Evolutionary conservation across 2,797 vertebrate genomes (phyloP), one percentile per base, ranked within the genome.

Genomic region (Coranthus polyacanthus): DNA sequence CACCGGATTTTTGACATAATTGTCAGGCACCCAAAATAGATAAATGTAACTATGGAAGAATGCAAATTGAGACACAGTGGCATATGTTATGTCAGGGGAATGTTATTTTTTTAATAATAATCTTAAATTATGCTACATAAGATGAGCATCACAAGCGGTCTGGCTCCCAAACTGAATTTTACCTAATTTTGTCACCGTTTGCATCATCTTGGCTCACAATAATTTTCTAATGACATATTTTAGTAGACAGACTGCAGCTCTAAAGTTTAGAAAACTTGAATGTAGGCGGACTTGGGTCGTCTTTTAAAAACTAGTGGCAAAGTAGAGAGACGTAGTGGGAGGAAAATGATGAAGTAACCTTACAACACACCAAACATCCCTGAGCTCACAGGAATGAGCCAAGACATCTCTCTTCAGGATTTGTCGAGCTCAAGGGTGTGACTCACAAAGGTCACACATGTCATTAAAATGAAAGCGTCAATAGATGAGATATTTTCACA

Each of bases 401-500:
- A 17, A 64, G 37, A 70, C 51, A 57, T 75, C 41, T 67, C 47
- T 71, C 42, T 54, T 53, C 58, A 45, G 57, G 77, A 68, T 85
- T 80, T 84, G 78, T 83, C 77, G 79, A 59, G 72, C 81, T 81
- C 75, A 82, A 83, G 86, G 85, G 81, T 84, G 81, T 39, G 59
- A 79, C 87, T 87, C 12, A 3, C 73, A 87, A 91, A 92, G 89
- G 91, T 90, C 88, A 79, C 12, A 37, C 0, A 44, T 85, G 83
- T 86, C 85, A 83, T 88, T 88, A 88, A 89, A 88, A 87, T 78
- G 45, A 77, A 90, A 75, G 72, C 81, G 58, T 90, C 85, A 81
- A 87, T 79, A 84, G 84, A 90, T 84, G 77, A 79, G 72, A 80
- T 84, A 82, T 88, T 88, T 89, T 89, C 88, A 74, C 87, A 88